Evolutionary conservation across 2,113 vertebrate genomes (phyloP), one percentile per base, ranked within the genome.

Genomic region (Pelecanus crispus): DNA sequence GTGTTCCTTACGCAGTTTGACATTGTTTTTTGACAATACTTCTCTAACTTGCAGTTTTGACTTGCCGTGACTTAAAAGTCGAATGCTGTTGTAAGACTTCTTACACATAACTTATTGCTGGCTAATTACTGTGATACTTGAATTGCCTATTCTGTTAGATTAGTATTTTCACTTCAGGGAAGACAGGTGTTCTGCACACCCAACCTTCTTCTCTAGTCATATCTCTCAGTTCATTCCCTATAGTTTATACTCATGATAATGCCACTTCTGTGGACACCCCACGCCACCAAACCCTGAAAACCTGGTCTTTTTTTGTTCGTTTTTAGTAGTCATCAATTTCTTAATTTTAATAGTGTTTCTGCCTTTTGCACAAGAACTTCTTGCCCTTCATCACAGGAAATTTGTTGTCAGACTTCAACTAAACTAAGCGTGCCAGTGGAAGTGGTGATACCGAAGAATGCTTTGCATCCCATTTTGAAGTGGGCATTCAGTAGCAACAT

Each of bases 1-100:
- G 47, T 2, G 10, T 38, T 70, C n/a, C 38, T 29, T 25, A 6
- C 4, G 44, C 34, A 16, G 26, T 38, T 11, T 21, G n/a, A 20
- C 4, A 0, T n/a, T 31, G 3, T 0, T 13, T 61, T 34, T 31
- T 62, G 68, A 24, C 67, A 24, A 3, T 6, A 13, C 40, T 67
- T 74, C 38, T 68, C n/a, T 63, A 40, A 52, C 34, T 22, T 34
- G 38, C 31, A 24, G 29, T 29, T 94, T 52, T 31, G 63, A 6
- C 50, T 58, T 32, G 18, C 38, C 29, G 17, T n/a, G 72, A 8
- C 34, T 38, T 13, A 59, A 11, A 56, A 59, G 56, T 6, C 0
- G 3, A 73, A 40, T 11, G 74, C 21, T 62, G 22, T 8, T 50
- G 26, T 29, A 8, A 50, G 22, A 9, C 7, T 53, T 36, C 22